Evolutionary conservation across 1,140 invertebrate genomes (phyloP), one percentile per base, ranked within the genome.

Genomic region (Cardiocondyla obscurior): DNA sequence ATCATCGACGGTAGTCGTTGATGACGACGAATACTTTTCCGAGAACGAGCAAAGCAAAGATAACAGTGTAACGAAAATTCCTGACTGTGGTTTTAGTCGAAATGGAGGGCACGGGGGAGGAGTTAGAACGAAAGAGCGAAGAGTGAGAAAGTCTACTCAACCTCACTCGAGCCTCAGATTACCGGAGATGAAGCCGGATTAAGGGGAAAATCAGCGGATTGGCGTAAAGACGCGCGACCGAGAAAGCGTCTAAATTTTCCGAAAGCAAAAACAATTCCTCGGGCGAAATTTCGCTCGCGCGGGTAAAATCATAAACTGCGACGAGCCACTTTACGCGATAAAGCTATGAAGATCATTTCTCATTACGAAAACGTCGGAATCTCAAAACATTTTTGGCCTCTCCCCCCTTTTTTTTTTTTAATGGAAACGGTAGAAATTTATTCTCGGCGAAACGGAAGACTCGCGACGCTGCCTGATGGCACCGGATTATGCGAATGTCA

Each of bases 251-350:
- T 58, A 58, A 60, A n/a, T 60, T 60, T 44, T 12, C 22, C 39
- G 25, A 73, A 73, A 73, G 30, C 33, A 3, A 42, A 46, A 74
- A 74, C 55, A 74, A 74, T 60, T 73, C 22, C 16, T 19, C 10
- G 4, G 22, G 16, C 22, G 22, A 28, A 58, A 73, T 58, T 10
- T 30, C 33, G 22, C 39, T 10, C 36, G 25, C 70, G 36, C 36
- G 22, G 60, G 44, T 58, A 58, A n/a, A n/a, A 42, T 58, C 36
- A 58, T 73, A 58, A 58, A 44, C 16, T 73, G 16, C 33, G 49
- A 39, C 2, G 7, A 57, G 39, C 36, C 19, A 51, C 44, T 39
- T 53, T 22, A 28, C 16, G 12, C 22, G 33, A 57, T 57, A n/a
- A 58, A 19, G 4, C 16, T 2, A 1, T 1, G n/a, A 1, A 55